Percentiles rank a stretch among this genome's conserved stretches.
Evolutionary conservation across 2,888 invertebrate species (phyloP).

Genomic region (Eugnorisma glareosa): DNA sequence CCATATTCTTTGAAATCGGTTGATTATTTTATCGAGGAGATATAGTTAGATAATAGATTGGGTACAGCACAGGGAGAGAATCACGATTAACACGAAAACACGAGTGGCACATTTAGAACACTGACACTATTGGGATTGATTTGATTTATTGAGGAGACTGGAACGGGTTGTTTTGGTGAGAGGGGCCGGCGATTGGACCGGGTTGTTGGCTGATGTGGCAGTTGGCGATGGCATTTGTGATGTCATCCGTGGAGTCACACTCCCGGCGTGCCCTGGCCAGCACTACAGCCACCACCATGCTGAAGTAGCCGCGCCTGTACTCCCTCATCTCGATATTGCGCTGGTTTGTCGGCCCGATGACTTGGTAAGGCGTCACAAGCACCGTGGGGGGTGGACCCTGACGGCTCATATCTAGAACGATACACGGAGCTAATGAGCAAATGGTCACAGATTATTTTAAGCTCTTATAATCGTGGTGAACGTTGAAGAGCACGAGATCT

Average conservation of each 20-base stretch:
- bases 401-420: constrained; percentile 37
- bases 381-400: neutral
- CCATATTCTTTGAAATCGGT: neutral
- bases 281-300: constrained; percentile 38
- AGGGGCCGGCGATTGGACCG: neutral
- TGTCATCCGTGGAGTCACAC: constrained; percentile 33
- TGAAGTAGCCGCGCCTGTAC: constrained; percentile 23
- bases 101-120: neutral
- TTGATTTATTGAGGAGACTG: neutral
- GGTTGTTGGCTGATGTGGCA: constrained; percentile 25
- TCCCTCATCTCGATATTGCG: constrained; percentile 5
- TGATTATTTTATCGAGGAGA: neutral
- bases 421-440: neutral
- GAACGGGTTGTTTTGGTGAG: constrained; percentile 14
- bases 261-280: constrained; percentile 45
- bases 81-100: neutral
- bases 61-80: neutral
- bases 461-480: neutral
- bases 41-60: neutral
- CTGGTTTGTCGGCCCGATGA: neutral
- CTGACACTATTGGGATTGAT: neutral
- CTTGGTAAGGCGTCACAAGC: neutral
- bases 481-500: neutral
- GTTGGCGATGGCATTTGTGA: constrained; percentile 37
- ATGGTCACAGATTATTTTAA: neutral